A percentile compares a stretch with the other conserved stretches of the same genome.
Conservation (phyloP, 2,797 vertebrate genomes). For the Rousettus madagascariensis region DNA sequence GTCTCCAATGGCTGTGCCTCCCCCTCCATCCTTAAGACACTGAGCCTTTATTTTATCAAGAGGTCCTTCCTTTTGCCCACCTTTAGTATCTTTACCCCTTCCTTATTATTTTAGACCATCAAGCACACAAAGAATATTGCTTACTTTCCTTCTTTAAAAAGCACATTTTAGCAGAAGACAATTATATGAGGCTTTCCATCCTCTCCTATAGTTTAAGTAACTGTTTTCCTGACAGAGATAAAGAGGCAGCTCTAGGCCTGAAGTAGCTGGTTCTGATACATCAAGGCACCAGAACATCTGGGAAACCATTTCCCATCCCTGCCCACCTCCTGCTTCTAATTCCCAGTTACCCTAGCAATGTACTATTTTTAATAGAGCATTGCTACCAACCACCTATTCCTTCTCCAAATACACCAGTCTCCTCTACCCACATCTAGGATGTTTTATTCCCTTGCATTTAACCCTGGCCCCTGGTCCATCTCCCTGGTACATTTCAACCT, state of each 20-base stretch:
- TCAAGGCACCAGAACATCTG: not conserved
- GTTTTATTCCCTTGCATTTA: not conserved
- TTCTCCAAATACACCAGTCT: not conserved
- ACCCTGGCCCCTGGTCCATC: not conserved
- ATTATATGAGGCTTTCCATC: not conserved
- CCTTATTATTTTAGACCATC: not conserved
- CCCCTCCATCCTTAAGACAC: not conserved
- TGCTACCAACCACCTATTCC: not conserved
- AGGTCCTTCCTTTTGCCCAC: not conserved
- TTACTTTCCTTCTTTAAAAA: not conserved
- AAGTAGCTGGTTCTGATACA: not conserved
- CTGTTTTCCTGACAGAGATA: not conserved
- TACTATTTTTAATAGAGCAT: not conserved
- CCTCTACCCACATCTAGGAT: not conserved
- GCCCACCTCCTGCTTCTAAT: not conserved
- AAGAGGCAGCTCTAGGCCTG: not conserved
- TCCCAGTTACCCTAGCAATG: not conserved
- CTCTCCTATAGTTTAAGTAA: not conserved
- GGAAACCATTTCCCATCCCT: not conserved
- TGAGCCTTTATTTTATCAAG: not conserved
- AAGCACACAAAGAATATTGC: not conserved
- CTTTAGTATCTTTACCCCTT: not conserved
- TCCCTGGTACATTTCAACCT: not conserved
- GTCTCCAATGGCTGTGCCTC: not conserved
- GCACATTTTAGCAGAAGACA: not conserved